A percentile compares a stretch with the other conserved stretches of the same genome.
phyloP scores from a whole-genome alignment of 2,797 vertebrate species.

The Takifugu ocellatus region DNA sequence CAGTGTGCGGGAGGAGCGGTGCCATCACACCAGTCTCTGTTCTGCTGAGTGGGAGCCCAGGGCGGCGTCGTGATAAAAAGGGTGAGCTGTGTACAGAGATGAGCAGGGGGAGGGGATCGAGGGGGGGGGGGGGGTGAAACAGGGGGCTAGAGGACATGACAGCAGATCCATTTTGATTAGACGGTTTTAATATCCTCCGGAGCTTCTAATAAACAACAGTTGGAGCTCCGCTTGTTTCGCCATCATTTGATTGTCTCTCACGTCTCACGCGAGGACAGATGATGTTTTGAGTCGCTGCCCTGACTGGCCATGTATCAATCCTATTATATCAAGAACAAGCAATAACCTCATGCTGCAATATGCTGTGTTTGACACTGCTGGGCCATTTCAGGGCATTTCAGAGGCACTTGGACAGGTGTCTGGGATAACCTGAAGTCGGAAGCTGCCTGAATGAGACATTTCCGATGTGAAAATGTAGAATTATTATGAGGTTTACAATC shows the following conservation, averaged over 20 bases:
- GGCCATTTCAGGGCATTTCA: constrained; percentile 34
- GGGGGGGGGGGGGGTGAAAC: neutral
- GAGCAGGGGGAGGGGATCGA: neutral
- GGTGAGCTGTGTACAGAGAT: constrained; percentile 27
- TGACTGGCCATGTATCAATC: constrained; percentile 21
- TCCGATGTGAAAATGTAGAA: constrained; percentile 28
- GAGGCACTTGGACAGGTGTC: constrained; percentile 22
- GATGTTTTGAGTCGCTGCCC: constrained; percentile 38
- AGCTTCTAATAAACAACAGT: constrained; percentile 43
- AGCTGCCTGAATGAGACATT: constrained; percentile 15
- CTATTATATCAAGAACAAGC: constrained; percentile 33
- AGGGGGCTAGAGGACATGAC: constrained; percentile 26
- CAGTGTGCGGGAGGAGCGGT: constrained; percentile 16
- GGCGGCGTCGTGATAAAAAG: constrained; percentile 52
- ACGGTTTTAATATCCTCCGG: constrained; percentile 57
- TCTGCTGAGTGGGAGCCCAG: constrained; percentile 35
- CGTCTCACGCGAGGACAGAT: constrained; percentile 24
- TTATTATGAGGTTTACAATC: constrained; percentile 23
- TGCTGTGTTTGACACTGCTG: constrained; percentile 19
- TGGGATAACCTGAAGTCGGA: constrained; percentile 25
- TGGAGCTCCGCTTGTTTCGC: constrained; percentile 6
- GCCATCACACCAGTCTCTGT: constrained; percentile 28
- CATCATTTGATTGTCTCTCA: constrained; percentile 43
- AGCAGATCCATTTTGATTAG: constrained; percentile 64
- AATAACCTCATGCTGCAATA: constrained; percentile 37